Evolutionary conservation across 2,888 invertebrate species (phyloP).

Genomic region (Brenthis ino): DNA sequence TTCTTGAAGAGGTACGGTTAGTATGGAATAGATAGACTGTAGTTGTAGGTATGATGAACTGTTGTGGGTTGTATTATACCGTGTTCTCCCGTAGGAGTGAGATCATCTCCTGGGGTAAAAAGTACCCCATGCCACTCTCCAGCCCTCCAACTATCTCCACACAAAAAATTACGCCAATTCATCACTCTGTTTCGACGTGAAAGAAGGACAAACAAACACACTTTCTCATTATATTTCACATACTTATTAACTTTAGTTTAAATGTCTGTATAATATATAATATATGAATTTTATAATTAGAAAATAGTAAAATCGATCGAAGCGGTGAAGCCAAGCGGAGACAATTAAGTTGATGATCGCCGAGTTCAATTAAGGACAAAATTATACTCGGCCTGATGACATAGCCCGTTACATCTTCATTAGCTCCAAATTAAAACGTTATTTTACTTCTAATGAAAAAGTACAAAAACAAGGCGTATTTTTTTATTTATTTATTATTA

Average conservation of each 20-base stretch:
- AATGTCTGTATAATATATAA: neutral
- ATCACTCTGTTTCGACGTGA: too few species aligned
- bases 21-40: too few species aligned
- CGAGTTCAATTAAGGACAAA: slow-evolving; percentile 22
- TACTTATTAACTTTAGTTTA: neutral
- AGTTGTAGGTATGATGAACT: too few species aligned
- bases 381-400: slow-evolving; percentile 22
- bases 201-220: too few species aligned
- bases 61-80: too few species aligned
- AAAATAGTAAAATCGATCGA: slow-evolving; percentile 14
- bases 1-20: too few species aligned
- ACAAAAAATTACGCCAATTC: too few species aligned
- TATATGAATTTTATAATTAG: slow-evolving; percentile 5
- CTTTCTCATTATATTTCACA: too few species aligned
- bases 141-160: too few species aligned
- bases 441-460: slow-evolving; percentile 9
- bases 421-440: slow-evolving; percentile 16
- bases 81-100: too few species aligned
- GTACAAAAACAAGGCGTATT: neutral
- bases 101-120: too few species aligned
- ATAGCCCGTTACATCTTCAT: slow-evolving; percentile 24
- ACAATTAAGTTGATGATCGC: slow-evolving; percentile 18
- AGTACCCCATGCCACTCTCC: too few species aligned
- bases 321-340: slow-evolving; percentile 5
- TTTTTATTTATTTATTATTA: neutral